Evolutionary conservation across 2,113 vertebrate species (phyloP).

Genomic region (Vireo altiloquus): DNA sequence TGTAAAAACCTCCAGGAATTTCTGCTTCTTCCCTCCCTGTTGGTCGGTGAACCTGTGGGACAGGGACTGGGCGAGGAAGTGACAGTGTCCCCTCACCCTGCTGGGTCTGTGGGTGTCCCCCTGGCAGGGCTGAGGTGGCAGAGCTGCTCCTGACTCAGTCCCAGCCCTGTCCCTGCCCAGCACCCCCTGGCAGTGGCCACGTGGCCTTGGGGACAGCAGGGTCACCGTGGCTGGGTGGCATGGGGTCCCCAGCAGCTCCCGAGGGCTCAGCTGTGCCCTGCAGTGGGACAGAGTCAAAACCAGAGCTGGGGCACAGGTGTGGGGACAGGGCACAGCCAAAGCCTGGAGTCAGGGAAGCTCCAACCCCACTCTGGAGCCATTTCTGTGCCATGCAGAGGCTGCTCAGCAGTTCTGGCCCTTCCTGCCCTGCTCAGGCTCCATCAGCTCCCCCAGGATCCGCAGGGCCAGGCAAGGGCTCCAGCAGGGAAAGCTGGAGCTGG

Average conservation of each 20-base stretch:
- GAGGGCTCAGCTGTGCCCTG: background rate
- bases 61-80: background rate
- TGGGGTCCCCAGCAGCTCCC: background rate
- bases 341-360: background rate
- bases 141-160: fast-evolving
- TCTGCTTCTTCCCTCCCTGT: background rate
- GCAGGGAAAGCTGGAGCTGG: background rate
- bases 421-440: background rate
- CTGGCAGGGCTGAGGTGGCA: background rate
- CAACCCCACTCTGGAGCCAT: fast-evolving
- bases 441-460: fast-evolving
- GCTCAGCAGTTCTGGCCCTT: fast-evolving
- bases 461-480: background rate
- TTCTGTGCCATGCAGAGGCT: background rate
- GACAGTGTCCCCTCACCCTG: background rate
- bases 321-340: background rate
- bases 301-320: fast-evolving
- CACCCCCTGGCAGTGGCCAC: fast-evolving
- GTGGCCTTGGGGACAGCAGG: fast-evolving
- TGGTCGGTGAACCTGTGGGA: fast-evolving
- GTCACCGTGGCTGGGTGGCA: background rate
- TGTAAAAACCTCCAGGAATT: background rate
- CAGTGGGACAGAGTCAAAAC: background rate
- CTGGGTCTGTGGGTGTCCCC: background rate
- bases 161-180: background rate